These are phyloP conservation scores for Copidosoma floridanum DNA, from an alignment of 1,140 invertebrate species.

Conservation along the genomic window DNA sequence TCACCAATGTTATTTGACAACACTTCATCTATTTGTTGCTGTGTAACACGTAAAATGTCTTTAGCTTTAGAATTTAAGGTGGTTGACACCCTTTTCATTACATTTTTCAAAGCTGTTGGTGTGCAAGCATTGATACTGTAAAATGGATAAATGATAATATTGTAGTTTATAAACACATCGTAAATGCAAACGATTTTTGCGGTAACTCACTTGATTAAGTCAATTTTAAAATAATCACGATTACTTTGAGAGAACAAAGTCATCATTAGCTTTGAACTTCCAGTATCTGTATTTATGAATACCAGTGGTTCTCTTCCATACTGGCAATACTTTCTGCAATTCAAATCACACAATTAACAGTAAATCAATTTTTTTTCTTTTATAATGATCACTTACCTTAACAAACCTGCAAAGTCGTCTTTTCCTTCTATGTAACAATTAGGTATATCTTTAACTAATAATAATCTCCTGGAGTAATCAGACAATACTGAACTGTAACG, in stretches of 20 bases:
- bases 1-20: conserved; percentile 68
- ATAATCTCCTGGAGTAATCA: conserved; percentile 55
- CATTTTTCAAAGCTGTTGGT: conserved; percentile 63
- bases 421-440: conserved; percentile 65
- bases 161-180: too few relatives aligned
- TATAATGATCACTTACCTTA: conserved; percentile 68
- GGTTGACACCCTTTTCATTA: conserved; percentile 62
- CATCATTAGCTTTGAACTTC: conserved; percentile 58
- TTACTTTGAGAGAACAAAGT: conserved; percentile 65
- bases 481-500: conserved; percentile 67
- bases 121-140: conserved; percentile 67
- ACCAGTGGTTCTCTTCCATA: conserved; percentile 68
- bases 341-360: conserved; percentile 25
- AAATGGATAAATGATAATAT: conserved; percentile 7
- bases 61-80: conserved; percentile 56
- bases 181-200: too few relatives aligned
- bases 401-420: conserved; percentile 61
- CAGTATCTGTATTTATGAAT: conserved; percentile 69
- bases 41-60: conserved; percentile 59
- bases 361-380: conserved; percentile 16
- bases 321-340: conserved; percentile 61
- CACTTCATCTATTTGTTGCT: conserved; percentile 65
- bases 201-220: conserved; percentile 61
- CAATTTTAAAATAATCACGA: conserved; percentile 61
- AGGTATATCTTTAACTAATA: conserved; percentile 76